Percentiles rank a stretch among this genome's conserved stretches.
Conservation (phyloP, 1,140 invertebrate genomes). For the Zaprionus tsacasi region DNA sequence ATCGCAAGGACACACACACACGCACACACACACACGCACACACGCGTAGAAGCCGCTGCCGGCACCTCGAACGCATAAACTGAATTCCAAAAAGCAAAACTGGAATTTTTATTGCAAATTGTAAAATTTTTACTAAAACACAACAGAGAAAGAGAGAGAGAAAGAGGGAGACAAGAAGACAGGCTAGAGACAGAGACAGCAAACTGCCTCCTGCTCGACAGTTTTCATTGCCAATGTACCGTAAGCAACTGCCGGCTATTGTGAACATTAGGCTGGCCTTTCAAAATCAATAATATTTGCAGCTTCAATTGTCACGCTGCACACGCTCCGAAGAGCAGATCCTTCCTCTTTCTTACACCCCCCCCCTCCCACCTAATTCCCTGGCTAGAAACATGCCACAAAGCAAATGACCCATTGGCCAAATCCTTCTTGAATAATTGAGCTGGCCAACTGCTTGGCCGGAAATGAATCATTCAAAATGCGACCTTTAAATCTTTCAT, state of each 20-base stretch:
- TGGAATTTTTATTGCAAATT: slow-evolving; percentile 83
- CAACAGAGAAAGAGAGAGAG: slow-evolving; percentile 31
- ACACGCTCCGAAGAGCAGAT: background rate
- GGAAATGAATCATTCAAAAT: slow-evolving; percentile 80
- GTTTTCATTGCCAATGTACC: slow-evolving; percentile 65
- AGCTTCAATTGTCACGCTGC: slow-evolving; percentile 19
- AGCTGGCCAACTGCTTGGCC: slow-evolving; percentile 63
- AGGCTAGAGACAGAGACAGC: slow-evolving; percentile 17
- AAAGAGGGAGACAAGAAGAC: slow-evolving; percentile 13
- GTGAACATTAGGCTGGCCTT: too few relatives aligned
- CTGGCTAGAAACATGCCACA: background rate
- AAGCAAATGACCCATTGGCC: slow-evolving; percentile 9
- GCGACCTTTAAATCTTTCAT: slow-evolving; percentile 74
- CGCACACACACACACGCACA: background rate
- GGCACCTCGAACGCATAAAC: slow-evolving; percentile 35
- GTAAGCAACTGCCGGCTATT: slow-evolving; percentile 40
- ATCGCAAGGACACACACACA: slow-evolving; percentile 50
- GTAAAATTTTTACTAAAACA: slow-evolving; percentile 77
- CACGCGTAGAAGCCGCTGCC: background rate
- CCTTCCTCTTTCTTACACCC: background rate
- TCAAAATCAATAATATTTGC: slow-evolving; percentile 53
- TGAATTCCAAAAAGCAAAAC: slow-evolving; percentile 80
- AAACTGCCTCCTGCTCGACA: slow-evolving; percentile 20
- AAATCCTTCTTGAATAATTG: slow-evolving; percentile 52
- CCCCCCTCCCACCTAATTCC: too few relatives aligned